These are phyloP conservation scores for Neuroscelio doddi DNA, from an alignment of 2,888 invertebrate species.

Conservation along the genomic window DNA sequence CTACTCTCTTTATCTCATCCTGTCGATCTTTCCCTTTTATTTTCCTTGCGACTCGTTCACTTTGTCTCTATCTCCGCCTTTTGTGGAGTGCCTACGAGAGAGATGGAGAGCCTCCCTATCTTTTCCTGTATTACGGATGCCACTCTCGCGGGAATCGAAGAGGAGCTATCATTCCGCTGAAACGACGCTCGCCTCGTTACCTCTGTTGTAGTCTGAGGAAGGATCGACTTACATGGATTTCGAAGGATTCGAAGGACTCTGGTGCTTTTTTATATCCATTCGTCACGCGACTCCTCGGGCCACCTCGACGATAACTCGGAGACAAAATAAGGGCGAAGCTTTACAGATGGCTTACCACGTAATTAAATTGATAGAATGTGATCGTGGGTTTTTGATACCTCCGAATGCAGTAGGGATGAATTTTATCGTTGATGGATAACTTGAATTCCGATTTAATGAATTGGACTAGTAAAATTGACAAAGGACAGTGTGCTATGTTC, in stretches of 20 bases:
- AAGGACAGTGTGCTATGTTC: too few species aligned
- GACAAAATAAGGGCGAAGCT: constrained; percentile 38
- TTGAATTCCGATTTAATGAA: too few species aligned
- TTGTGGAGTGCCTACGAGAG: constrained; percentile 37
- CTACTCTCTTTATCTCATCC: constrained; percentile 14
- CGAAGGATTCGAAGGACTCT: constrained; percentile 31
- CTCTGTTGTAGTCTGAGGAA: constrained; percentile 43
- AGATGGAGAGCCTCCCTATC: constrained; percentile 25
- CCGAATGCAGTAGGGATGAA: constrained; percentile 32
- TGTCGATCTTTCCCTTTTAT: constrained; percentile 21
- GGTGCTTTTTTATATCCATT: constrained; percentile 25
- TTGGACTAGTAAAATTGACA: too few species aligned
- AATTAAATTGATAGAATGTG: constrained; percentile 44
- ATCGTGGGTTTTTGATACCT: constrained; percentile 37
- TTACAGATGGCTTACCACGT: constrained; percentile 44
- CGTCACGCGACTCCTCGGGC: constrained; percentile 46
- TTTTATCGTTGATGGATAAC: constrained; percentile 36
- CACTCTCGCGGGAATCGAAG: constrained; percentile 40
- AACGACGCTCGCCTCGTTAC: constrained; percentile 47
- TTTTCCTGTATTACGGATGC: constrained; percentile 41
- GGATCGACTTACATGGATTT: constrained; percentile 47
- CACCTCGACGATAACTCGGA: constrained; percentile 32
- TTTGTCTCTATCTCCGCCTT: too few species aligned
- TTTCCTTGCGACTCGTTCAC: too few species aligned
- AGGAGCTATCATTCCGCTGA: constrained; percentile 38